These are phyloP conservation scores for Drosophila antonietae DNA, from an alignment of 2,888 invertebrate species.

Conservation along the genomic window DNA sequence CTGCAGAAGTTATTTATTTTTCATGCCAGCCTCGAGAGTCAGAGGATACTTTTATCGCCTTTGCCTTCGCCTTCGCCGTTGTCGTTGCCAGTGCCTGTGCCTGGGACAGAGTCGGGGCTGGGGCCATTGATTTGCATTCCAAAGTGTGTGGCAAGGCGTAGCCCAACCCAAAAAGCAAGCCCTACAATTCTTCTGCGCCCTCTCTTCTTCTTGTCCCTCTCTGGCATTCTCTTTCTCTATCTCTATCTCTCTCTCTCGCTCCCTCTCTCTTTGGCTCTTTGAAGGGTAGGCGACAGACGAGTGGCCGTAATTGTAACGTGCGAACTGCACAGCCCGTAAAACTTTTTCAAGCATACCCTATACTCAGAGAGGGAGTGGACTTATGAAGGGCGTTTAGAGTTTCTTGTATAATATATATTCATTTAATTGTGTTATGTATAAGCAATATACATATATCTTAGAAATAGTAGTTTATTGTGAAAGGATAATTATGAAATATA, in stretches of 20 bases:
- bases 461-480: too few relatives aligned
- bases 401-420: neutral
- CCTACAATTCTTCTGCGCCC: slow-evolving; percentile 31
- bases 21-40: slow-evolving; percentile 55
- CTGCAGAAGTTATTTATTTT: slow-evolving; percentile 71
- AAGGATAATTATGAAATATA: too few relatives aligned
- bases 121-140: slow-evolving; percentile 80
- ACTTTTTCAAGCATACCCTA: slow-evolving; percentile 26
- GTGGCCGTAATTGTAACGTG: slow-evolving; percentile 72
- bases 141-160: slow-evolving; percentile 66
- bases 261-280: neutral
- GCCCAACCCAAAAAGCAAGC: slow-evolving; percentile 57
- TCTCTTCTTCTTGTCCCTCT: slow-evolving; percentile 2
- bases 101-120: slow-evolving; percentile 10
- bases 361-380: too few relatives aligned
- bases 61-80: slow-evolving; percentile 43
- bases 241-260: neutral
- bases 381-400: neutral
- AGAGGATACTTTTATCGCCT: slow-evolving; percentile 77
- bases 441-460: too few relatives aligned
- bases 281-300: slow-evolving; percentile 37
- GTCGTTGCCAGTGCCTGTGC: slow-evolving; percentile 29
- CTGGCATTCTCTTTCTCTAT: neutral
- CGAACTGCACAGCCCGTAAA: slow-evolving; percentile 62
- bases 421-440: neutral